These are phyloP conservation scores for Lithophane leautieri DNA, from an alignment of 2,888 invertebrate genomes.

Conservation along the genomic window DNA sequence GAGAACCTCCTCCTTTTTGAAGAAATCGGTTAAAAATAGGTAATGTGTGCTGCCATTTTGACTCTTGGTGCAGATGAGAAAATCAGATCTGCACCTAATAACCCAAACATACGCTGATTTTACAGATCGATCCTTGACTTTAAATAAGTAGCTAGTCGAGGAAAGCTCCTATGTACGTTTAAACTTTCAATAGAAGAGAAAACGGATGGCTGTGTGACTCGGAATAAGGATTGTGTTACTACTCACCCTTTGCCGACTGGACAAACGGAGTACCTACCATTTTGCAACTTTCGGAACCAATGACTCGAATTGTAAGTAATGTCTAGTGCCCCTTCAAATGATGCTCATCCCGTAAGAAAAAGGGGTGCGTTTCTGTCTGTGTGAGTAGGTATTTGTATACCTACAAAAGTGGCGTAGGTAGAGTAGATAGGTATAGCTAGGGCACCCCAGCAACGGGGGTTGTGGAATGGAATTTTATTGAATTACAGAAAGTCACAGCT, in stretches of 20 bases:
- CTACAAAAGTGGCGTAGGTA: conserved; percentile 7
- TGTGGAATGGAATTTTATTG: conserved; percentile 38
- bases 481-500: conserved; percentile 23
- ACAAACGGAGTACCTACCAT: conserved; percentile 20
- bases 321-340: conserved; percentile 39
- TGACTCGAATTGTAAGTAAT: conserved; percentile 43
- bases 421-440: conserved; percentile 9
- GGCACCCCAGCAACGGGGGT: conserved; percentile 20
- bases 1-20: too few relatives aligned
- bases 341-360: conserved; percentile 45
- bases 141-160: conserved; percentile 12
- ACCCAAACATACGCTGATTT: conserved; percentile 16
- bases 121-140: background rate
- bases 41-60: background rate
- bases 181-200: conserved; percentile 45
- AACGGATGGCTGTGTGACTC: conserved; percentile 32
- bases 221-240: conserved; percentile 46
- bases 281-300: conserved; percentile 43
- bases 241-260: conserved; percentile 39
- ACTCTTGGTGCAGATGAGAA: background rate
- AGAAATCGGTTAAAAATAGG: too few relatives aligned
- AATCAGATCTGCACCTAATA: background rate
- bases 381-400: conserved; percentile 25
- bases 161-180: conserved; percentile 37
- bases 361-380: conserved; percentile 34